These are phyloP conservation scores for Stichodactyla helianthus DNA, from an alignment of 64 coral and sea anemone genomes.

Conservation along the genomic window DNA sequence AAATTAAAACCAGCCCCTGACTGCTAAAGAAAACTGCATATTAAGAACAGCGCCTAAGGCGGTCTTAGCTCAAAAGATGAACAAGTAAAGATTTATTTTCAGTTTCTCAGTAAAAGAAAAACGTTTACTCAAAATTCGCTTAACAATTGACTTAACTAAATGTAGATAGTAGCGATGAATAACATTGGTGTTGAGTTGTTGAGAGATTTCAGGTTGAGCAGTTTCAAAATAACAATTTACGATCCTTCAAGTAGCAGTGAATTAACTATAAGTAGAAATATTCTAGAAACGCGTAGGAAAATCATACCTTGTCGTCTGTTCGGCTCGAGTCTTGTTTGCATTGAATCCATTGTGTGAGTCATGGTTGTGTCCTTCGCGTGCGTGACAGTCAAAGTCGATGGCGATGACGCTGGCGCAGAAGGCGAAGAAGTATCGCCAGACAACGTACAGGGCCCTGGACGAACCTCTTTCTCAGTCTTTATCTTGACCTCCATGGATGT, in stretches of 20 bases:
- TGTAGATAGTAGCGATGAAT: no score
- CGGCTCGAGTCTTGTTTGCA: not conserved
- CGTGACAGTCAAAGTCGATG: not conserved
- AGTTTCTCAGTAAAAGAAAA: not conserved
- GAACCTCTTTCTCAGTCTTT: not conserved
- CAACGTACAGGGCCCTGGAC: not conserved
- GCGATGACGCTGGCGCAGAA: not conserved
- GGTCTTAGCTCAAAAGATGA: not conserved
- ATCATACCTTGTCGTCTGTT: not conserved
- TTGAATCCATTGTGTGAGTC: not conserved
- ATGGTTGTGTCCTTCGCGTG: not conserved
- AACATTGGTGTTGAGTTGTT: not conserved
- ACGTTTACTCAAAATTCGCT: no score
- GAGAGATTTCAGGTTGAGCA: not conserved
- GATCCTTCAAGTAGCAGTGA: not conserved
- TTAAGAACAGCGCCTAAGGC: not conserved
- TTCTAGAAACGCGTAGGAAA: not conserved
- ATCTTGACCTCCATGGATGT: slow-evolving; percentile 7
- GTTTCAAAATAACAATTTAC: not conserved
- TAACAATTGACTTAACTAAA: no score
- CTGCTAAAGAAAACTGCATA: not conserved
- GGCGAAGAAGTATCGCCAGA: not conserved
- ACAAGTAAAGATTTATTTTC: not conserved
- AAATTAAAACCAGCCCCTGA: slow-evolving; percentile 18
- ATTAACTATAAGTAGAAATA: not conserved